Conservation (phyloP, 2,113 vertebrate genomes). For the Trogon melanurus region DNA sequence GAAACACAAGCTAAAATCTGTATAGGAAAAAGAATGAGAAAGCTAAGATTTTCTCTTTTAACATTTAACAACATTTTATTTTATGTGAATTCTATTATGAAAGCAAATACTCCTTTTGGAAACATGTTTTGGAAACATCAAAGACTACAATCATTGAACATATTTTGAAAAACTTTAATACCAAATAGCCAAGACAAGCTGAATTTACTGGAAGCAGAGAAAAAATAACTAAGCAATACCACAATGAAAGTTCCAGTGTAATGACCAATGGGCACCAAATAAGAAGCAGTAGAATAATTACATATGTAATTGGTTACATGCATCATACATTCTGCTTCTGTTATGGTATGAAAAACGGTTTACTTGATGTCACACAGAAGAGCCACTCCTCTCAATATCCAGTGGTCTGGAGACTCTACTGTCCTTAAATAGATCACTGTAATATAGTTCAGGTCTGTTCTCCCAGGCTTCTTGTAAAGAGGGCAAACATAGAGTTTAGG, state of each 20-base stretch:
- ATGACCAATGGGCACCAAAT: background rate
- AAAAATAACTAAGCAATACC: background rate
- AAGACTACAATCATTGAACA: background rate
- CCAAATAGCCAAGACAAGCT: slow-evolving; percentile 1
- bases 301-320: background rate
- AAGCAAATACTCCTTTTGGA: background rate
- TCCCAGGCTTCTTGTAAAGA: slow-evolving; percentile 79
- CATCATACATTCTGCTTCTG: background rate
- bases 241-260: background rate
- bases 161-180: background rate
- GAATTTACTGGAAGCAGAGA: background rate
- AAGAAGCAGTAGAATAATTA: background rate
- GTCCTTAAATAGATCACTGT: slow-evolving; percentile 77
- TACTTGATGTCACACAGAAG: slow-evolving; percentile 82
- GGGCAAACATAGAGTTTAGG: slow-evolving; percentile 79
- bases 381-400: slow-evolving; percentile 82
- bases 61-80: background rate
- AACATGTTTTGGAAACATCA: background rate
- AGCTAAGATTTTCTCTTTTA: background rate
- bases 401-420: slow-evolving; percentile 75
- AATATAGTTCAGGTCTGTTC: slow-evolving; percentile 79
- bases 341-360: background rate
- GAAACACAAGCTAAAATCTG: background rate
- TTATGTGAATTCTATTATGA: background rate
- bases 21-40: background rate